Percentiles rank a stretch among this genome's conserved stretches.
Evolutionary conservation across 2,797 vertebrate genomes (phyloP).

Genomic region (Gadopsis bispinosus): DNA sequence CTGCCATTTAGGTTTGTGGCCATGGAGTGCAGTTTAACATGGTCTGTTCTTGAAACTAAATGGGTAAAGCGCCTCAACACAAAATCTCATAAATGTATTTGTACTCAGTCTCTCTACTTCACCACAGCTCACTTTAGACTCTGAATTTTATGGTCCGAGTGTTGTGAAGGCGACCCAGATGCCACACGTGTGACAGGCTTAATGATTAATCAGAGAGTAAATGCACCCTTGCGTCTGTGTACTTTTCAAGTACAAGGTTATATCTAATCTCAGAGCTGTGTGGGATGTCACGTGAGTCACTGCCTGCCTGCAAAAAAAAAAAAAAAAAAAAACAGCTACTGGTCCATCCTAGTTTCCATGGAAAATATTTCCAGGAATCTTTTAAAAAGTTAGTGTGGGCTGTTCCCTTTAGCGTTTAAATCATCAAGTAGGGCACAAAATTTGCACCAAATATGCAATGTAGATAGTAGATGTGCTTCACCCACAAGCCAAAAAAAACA

Average conservation of each 20-base stretch:
- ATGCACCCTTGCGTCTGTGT: constrained; percentile 20
- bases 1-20: not conserved
- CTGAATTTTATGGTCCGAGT: not conserved
- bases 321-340: not conserved
- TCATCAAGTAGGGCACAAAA: too few species aligned
- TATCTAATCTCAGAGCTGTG: constrained; percentile 9
- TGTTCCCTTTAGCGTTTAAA: not conserved
- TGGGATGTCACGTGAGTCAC: not conserved
- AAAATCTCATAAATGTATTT: not conserved
- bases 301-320: too few species aligned
- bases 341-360: not conserved
- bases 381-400: not conserved
- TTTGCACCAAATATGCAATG: too few species aligned
- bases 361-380: not conserved
- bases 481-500: too few species aligned
- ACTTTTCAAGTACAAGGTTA: constrained; percentile 21
- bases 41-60: not conserved
- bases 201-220: constrained; percentile 51
- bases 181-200: constrained; percentile 8
- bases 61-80: not conserved
- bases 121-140: not conserved
- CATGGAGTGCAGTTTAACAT: not conserved
- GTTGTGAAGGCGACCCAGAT: not conserved
- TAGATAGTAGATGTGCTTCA: too few species aligned
- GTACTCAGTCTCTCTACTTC: not conserved